Evolutionary conservation across 2,113 vertebrate genomes (phyloP).

Genomic region (Leiothrix lutea): DNA sequence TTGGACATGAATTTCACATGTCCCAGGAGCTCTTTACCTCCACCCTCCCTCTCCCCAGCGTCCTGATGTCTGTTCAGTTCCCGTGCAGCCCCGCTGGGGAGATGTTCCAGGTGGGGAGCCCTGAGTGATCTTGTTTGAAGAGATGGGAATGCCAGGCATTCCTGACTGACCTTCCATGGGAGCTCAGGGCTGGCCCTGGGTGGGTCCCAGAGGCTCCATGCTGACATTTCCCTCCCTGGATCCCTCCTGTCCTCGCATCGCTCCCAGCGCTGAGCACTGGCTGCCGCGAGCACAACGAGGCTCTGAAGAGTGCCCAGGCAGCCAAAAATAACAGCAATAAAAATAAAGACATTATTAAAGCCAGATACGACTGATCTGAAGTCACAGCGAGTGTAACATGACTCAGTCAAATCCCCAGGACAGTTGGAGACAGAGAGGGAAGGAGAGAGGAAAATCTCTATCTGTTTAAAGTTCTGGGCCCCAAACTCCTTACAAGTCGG

Average conservation of each 20-base stretch:
- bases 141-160: not conserved
- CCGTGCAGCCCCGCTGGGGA: not conserved
- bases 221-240: not conserved
- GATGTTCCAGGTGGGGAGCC: not conserved
- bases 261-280: not conserved
- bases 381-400: conserved; percentile 69
- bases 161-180: not conserved
- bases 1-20: not conserved
- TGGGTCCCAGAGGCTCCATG: not conserved
- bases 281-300: conserved; percentile 33
- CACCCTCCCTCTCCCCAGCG: not conserved
- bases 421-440: conserved; percentile 63
- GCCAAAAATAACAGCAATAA: conserved; percentile 69
- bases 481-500: conserved; percentile 63
- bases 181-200: not conserved
- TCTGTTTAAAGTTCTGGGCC: conserved; percentile 69
- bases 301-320: conserved; percentile 28
- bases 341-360: conserved; percentile 75
- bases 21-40: not conserved
- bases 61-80: not conserved
- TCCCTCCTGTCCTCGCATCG: not conserved
- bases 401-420: conserved; percentile 70
- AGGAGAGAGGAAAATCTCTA: conserved; percentile 64
- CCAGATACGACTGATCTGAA: conserved; percentile 73
- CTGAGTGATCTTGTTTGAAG: not conserved